A percentile compares a stretch with the other conserved stretches of the same genome.
Evolutionary conservation across 30 jellyfish, hydroid and myxozoan species (phyloP).

Genomic region (Morbakka virulenta): DNA sequence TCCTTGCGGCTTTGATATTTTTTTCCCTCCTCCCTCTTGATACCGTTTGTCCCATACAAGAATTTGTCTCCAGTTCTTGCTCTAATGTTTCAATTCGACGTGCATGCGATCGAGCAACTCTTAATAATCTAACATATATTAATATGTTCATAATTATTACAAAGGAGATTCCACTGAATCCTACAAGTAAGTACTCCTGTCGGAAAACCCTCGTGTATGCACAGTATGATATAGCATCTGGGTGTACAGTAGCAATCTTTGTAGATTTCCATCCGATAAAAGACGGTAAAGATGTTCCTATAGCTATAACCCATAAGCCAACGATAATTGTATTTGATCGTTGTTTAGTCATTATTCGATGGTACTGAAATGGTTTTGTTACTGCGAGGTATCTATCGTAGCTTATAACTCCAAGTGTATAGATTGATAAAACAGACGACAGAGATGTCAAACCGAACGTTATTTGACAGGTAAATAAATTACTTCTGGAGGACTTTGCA

Average conservation of each 20-base stretch:
- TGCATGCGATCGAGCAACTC: constrained; percentile 81
- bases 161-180: constrained; percentile 26
- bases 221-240: constrained; percentile 57
- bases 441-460: constrained; percentile 69
- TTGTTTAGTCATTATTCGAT: constrained; percentile 41
- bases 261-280: constrained; percentile 74
- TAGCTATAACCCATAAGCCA: constrained; percentile 40
- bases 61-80: constrained; percentile 52
- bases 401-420: constrained; percentile 74
- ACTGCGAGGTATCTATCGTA: constrained; percentile 83
- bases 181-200: constrained; percentile 50
- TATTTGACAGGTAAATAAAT: constrained; percentile 60
- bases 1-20: constrained; percentile 78
- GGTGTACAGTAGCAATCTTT: background rate
- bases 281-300: constrained; percentile 62
- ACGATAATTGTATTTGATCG: constrained; percentile 35
- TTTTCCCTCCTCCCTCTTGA: constrained; percentile 48
- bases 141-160: constrained; percentile 49
- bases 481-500: constrained; percentile 32
- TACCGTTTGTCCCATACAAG: constrained; percentile 26
- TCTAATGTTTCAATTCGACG: constrained; percentile 53
- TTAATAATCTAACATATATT: constrained; percentile 39
- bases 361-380: constrained; percentile 71
- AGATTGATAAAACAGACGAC: constrained; percentile 61
- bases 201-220: constrained; percentile 76